Evolutionary conservation across 2,113 vertebrate genomes (phyloP).

Genomic region (Thryonomys swinderianus): DNA sequence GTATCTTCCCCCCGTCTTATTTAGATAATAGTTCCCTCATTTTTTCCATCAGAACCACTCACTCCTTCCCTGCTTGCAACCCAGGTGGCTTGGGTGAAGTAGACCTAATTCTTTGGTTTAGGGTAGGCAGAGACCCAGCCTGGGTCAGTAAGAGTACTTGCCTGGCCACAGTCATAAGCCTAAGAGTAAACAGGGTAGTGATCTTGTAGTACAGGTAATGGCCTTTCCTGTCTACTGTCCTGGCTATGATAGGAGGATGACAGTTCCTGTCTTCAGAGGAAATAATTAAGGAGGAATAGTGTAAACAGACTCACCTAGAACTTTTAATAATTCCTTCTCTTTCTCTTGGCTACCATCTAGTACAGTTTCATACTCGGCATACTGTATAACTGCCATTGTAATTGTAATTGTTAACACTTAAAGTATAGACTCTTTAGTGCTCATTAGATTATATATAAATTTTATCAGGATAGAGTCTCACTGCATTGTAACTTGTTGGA

Average conservation of each 20-base stretch:
- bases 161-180: background rate
- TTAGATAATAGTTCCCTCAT: slow-evolving; percentile 43
- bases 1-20: background rate
- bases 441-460: slow-evolving; percentile 48
- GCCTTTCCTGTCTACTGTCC: slow-evolving; percentile 8
- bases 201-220: background rate
- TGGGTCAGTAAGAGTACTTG: background rate
- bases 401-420: too few species aligned
- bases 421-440: slow-evolving; percentile 11
- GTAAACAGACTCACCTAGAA: background rate
- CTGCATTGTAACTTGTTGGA: background rate
- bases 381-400: background rate
- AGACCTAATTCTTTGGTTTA: slow-evolving; percentile 13
- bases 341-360: slow-evolving; percentile 25
- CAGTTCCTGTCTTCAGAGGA: background rate
- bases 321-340: background rate
- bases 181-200: background rate
- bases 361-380: background rate
- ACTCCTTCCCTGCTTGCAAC: background rate
- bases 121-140: background rate
- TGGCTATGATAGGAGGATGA: slow-evolving; percentile 31
- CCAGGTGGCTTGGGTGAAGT: background rate
- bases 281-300: slow-evolving; percentile 24
- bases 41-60: slow-evolving; percentile 32
- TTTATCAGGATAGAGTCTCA: slow-evolving; percentile 15